A percentile compares a stretch with the other conserved stretches of the same genome.
These are phyloP conservation scores for Lochmaea crataegi DNA, from an alignment of 2,888 invertebrate genomes.

Conservation along the genomic window DNA sequence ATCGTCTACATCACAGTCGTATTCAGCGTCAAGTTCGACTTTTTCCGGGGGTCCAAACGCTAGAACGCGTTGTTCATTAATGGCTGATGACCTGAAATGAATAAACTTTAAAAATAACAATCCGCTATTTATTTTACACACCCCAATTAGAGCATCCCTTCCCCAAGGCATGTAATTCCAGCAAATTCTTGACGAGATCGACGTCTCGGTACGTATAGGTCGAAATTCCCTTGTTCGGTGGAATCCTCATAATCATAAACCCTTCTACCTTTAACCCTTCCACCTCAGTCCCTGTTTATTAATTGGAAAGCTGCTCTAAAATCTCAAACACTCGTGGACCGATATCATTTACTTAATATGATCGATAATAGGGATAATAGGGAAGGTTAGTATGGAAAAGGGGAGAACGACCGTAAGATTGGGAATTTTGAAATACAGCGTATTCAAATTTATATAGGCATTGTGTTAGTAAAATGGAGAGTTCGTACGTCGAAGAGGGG, in stretches of 20 bases:
- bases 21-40: conserved; percentile 72
- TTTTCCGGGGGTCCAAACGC: conserved; percentile 65
- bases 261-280: not conserved
- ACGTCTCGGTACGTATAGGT: no score
- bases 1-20: conserved; percentile 81
- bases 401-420: no score
- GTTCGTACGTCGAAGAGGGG: no score
- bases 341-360: not conserved
- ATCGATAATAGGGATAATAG: no score
- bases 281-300: not conserved
- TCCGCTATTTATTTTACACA: not conserved
- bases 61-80: conserved; percentile 60
- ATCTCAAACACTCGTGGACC: conserved; percentile 1
- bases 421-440: no score
- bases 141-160: not conserved
- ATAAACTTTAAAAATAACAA: not conserved
- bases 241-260: conserved; percentile 7
- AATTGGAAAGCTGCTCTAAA: conserved; percentile 3
- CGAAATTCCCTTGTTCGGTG: conserved; percentile 1
- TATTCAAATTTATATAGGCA: no score
- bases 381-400: no score
- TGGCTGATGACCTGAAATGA: conserved; percentile 53
- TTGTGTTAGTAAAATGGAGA: no score
- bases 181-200: not conserved
- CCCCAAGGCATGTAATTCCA: not conserved